Base-by-base conservation (phyloP, 1,140 invertebrate species). In the Brachionus koreanus region DNA sequence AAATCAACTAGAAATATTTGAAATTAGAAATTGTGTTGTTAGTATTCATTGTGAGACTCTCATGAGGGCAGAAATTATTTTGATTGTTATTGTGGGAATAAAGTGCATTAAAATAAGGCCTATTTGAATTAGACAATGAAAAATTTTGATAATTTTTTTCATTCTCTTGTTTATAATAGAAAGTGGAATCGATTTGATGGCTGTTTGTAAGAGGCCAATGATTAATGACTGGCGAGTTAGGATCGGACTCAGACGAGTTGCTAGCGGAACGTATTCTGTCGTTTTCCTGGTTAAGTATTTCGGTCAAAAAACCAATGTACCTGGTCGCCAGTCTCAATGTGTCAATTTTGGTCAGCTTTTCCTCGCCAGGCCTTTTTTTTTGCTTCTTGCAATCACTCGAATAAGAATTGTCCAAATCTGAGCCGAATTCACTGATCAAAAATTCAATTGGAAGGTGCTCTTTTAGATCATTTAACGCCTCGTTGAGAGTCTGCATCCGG, bases 261-360 rank as follows among this genome's bases (percentile, higher is more conserved):
- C 29, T 33, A 19, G 16, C 29, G 7, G n/a, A 33, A 23, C 74
- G 72, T 33, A 37, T 13, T 4, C 37, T 33, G 12, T 29, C 39
- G n/a, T 57, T 33, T 5, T 82, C 57, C 33, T 67, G 39, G 9
- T 82, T 57, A 1, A 82, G 61, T 37, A 69, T 16, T 16, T 67
- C 61, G 43, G 79, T 82, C n/a, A 82, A 67, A 1, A 82, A 33
- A 10, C 25, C n/a, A 37, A 82, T 82, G 57, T 82, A 82, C 42
- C 13, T 65, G 5, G 79, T 52, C 1, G 79, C 79, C 10, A 65
- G 33, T 49, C 35, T 19, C 10, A 82, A 13, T 19, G 79, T 82
- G 19, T 82, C 79, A 7, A 82, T 82, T 25, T 82, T 82, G 25
- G 79, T 82, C 16, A 82, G 33, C 65, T 82, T 82, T 13, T 82